A percentile compares a stretch with the other conserved stretches of the same genome.
phyloP scores from a whole-genome alignment of 2,797 vertebrate genomes.

The Staurois parvus region DNA sequence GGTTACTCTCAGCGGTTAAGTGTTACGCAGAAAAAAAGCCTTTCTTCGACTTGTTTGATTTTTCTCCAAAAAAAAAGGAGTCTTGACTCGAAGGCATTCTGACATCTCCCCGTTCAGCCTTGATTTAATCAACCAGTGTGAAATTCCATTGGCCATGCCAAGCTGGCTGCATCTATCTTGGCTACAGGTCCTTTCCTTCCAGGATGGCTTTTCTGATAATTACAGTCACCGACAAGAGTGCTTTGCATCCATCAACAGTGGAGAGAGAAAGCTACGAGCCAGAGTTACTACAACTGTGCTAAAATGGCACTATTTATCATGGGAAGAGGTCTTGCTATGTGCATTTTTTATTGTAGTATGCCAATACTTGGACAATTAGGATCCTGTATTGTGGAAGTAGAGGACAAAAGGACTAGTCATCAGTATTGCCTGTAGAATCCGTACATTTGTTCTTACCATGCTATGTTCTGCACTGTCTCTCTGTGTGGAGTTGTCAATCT shows the following conservation, averaged over 20 bases:
- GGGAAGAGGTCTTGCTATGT: not conserved
- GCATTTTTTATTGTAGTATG: not conserved
- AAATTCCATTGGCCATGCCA: slow-evolving; percentile 50
- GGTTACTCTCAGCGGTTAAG: slow-evolving; percentile 15
- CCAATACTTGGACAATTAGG: too few relatives aligned
- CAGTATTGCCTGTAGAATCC: too few relatives aligned
- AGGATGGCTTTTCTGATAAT: slow-evolving; percentile 53
- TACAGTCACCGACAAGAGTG: slow-evolving; percentile 35
- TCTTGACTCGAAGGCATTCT: slow-evolving; percentile 32
- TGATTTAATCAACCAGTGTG: slow-evolving; percentile 45
- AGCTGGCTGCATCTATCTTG: slow-evolving; percentile 22
- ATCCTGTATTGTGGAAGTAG: too few relatives aligned
- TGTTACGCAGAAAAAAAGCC: slow-evolving; percentile 3
- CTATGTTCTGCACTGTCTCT: too few relatives aligned
- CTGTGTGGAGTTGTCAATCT: too few relatives aligned
- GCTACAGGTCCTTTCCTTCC: slow-evolving; percentile 40
- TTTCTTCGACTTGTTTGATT: slow-evolving; percentile 36
- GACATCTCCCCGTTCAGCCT: slow-evolving; percentile 42
- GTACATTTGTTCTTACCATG: too few relatives aligned
- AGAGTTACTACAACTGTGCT: not conserved
- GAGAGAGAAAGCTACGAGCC: not conserved
- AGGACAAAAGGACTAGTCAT: too few relatives aligned
- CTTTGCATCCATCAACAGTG: slow-evolving; percentile 33
- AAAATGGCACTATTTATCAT: not conserved
- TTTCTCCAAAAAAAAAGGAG: slow-evolving; percentile 20